These are phyloP conservation scores for Spea bombifrons DNA, from an alignment of 2,113 vertebrate species.

Conservation along the genomic window DNA sequence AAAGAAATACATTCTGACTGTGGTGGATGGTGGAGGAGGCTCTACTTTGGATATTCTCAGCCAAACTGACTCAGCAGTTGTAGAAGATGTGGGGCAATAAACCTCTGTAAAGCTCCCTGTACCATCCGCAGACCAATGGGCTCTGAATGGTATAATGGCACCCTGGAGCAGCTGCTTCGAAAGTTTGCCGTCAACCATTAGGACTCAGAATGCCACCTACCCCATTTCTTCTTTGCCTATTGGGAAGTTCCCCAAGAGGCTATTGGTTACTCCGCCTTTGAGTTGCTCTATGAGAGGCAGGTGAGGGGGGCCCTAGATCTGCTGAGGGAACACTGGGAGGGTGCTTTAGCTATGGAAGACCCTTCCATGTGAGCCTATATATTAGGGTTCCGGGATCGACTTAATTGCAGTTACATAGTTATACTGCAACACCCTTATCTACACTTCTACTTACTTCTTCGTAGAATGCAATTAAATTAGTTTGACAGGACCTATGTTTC, in stretches of 20 bases:
- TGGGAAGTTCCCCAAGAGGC: background rate
- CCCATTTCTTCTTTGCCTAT: background rate
- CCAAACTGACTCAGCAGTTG: background rate
- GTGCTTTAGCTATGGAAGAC: background rate
- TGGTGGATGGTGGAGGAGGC: background rate
- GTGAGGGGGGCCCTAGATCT: background rate
- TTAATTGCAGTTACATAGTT: too few relatives aligned
- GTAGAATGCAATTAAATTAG: too few relatives aligned
- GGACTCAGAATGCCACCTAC: background rate
- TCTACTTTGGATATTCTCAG: background rate
- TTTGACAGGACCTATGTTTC: too few relatives aligned
- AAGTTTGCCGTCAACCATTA: background rate
- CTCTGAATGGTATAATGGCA: background rate
- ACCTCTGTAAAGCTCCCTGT: background rate
- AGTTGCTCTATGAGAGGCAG: background rate
- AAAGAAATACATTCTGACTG: background rate
- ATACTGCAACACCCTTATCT: too few relatives aligned
- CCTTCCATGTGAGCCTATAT: background rate
- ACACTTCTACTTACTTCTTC: too few relatives aligned
- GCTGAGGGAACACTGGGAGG: background rate
- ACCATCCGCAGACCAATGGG: too few relatives aligned
- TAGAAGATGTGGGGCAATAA: background rate
- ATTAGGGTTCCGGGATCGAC: background rate
- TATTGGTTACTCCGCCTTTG: background rate
- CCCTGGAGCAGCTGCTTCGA: background rate